Evolutionary conservation across 2,888 invertebrate genomes (phyloP), one percentile per base, ranked within the genome.

Genomic region (Dicyrtoma fusca): DNA sequence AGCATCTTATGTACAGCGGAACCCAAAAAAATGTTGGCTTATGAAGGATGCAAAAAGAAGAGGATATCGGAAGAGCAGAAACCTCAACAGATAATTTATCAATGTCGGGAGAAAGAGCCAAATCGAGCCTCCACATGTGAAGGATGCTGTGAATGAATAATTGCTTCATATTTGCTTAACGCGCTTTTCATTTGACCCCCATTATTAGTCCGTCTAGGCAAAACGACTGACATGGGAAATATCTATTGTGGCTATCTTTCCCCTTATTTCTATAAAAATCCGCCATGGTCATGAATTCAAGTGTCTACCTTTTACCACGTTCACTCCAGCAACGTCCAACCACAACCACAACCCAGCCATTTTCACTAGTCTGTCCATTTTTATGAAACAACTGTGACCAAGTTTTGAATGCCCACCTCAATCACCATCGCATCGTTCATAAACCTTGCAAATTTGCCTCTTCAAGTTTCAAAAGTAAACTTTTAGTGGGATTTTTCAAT

Each of bases 11-110:
- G n/a, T 34, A 62, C 42, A 62, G 42, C 34, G n/a, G 62, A 26
- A 44, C 62, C 19, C 34, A 19, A 25, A 59, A 59, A 59, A 69
- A 69, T 45, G 23, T 42, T 57, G 42, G 61, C 69, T 69, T 69
- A 47, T 69, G 68, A 69, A 69, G 59, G 61, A 25, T 44, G 17
- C 3, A 51, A 53, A 62, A 47, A 59, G 69, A 53, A 68, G 47
- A 51, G 8, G 21, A 62, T 45, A 61, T 59, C 14, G 44, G 59
- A 71, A 44, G 59, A 65, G 45, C 64, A 65, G 71, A 69, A 73
- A 71, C 65, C 53, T 71, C 68, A 68, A 65, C 71, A 75, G 73
- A 76, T 76, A 77, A 79, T 79, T 76, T 77, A 79, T 79, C 79
- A 79, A 73, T 70, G 79, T 79, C 79, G 64, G 51, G 44, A 45